phyloP scores from a whole-genome alignment of 2,113 vertebrate genomes.

The Oncorhynchus tshawytscha region DNA sequence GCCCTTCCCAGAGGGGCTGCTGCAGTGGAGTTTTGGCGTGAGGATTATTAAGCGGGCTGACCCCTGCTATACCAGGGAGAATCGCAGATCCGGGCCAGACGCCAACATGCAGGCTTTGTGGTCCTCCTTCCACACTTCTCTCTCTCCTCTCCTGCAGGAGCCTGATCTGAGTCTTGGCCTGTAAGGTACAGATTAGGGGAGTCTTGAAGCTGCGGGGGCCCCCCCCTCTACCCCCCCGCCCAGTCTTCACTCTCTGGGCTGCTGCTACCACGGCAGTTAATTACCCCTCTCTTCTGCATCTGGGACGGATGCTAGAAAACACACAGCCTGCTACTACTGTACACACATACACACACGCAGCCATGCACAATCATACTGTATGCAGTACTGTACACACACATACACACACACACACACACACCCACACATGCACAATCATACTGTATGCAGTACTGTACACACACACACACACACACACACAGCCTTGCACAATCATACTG shows the following conservation, averaged over 20 bases:
- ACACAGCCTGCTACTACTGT: constrained; percentile 1
- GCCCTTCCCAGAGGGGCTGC: constrained; percentile 67
- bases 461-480: constrained; percentile 16
- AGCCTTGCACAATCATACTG: background rate
- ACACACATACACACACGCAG: constrained; percentile 9
- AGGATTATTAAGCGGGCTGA: constrained; percentile 44
- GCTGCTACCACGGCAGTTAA: constrained; percentile 63
- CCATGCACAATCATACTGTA: background rate
- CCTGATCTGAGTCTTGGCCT: constrained; percentile 29
- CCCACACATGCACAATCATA: constrained; percentile 5
- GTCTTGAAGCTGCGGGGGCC: constrained; percentile 16
- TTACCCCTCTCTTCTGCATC: constrained; percentile 49
- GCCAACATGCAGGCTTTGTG: constrained; percentile 15
- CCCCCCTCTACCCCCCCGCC: constrained; percentile 12
- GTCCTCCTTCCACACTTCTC: background rate
- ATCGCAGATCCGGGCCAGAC: constrained; percentile 17
- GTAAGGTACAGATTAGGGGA: constrained; percentile 50
- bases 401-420: constrained; percentile 32
- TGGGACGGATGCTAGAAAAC: constrained; percentile 32
- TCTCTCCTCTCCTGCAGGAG: constrained; percentile 37
- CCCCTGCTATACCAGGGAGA: constrained; percentile 27
- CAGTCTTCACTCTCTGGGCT: constrained; percentile 50
- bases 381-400: background rate
- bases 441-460: background rate
- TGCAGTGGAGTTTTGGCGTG: constrained; percentile 56